Evolutionary conservation across 2,888 invertebrate species (phyloP), one percentile per base, ranked within the genome.

Genomic region (Phengaris arion): DNA sequence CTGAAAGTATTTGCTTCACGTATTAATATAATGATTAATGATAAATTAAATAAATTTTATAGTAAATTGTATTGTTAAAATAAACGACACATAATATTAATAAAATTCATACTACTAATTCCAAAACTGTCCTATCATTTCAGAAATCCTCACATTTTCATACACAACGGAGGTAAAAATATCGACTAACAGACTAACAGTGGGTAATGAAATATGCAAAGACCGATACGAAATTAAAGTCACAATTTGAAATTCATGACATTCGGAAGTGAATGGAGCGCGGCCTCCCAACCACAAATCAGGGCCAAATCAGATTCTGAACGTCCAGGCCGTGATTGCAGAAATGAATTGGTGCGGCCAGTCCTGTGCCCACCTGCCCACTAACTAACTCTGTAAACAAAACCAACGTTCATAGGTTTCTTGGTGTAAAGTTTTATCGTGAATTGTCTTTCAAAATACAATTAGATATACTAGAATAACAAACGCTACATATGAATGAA

Each of bases 241-340:
- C 72, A 72, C 72, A 54, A 72, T 72, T 72, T 72, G 74, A 74
- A 74, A 74, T 74, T 74, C 74, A 74, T 74, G 74, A 74, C 74
- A 48, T 74, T 74, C 64, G 59, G 74, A 59, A 74, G 64, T 74
- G 74, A 64, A 59, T 64, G 45, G 15, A 46, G 57, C 68, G 79
- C 78, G 79, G 79, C 80, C 78, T 78, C 79, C 85, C 83, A 84
- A 84, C 91, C 91, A 88, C 91, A 92, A 92, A 91, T 91, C 91
- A 91, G 89, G 83, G 89, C 89, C 88, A 89, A 92, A 91, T 92
- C 92, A 89, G 88, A 91, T 92, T 91, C 87, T 85, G 87, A 87
- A 84, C 86, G 87, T 85, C 85, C 86, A 85, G 64, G 84, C 82
- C 87, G 87, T 90, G 90, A 92, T 91, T 91, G 90, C 89, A 85